Evolutionary conservation across 2,113 vertebrate species (phyloP), one percentile per base, ranked within the genome.

Genomic region (Malaclemys terrapin): DNA sequence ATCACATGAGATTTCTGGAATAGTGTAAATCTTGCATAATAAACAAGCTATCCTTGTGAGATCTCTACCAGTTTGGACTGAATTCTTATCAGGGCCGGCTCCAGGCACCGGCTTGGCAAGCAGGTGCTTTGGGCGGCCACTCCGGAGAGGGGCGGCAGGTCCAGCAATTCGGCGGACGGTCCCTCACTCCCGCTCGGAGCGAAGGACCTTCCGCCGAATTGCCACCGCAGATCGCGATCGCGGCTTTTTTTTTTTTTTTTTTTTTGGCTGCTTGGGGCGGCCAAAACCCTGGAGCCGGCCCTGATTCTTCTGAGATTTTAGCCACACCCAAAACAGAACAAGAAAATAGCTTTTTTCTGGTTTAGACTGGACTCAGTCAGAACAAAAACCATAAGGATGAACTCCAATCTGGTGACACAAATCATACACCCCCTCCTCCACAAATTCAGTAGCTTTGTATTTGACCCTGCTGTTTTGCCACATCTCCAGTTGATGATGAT

Each of bases 401-500:
- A 79, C 78, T 82, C 27, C 12, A 45, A 52, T 24, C 54, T 82
- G 19, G 24, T 17, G 52, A 38, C 35, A 14, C 65, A 72, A 29
- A 59, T 59, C 27, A 59, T 12, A 59, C 27, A 20, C 10, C 19
- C 35, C 16, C 0, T 4, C 5, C 45, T 14, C 17, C 42, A 3
- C 29, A 2, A 19, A 8, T 59, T 8, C 69, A 89, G 20, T 54
- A 89, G 38, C 2, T 6, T 83, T 1, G 5, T 69, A 72, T 78
- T 19, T 78, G 42, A 38, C 57, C 5, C 1, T 45, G 22, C 1
- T 47, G 20, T 6, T 59, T 22, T 57, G 9, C 17, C 17, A 59
- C 0, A 0, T n/a, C 35, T 29, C 52, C 6, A 72, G 31, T 35
- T 35, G 22, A 25, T 25, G 27, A 45, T 10, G 9, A 10, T 25